Evolutionary conservation across 1,140 invertebrate species (phyloP).

Genomic region (Hypothenemus hampei): DNA sequence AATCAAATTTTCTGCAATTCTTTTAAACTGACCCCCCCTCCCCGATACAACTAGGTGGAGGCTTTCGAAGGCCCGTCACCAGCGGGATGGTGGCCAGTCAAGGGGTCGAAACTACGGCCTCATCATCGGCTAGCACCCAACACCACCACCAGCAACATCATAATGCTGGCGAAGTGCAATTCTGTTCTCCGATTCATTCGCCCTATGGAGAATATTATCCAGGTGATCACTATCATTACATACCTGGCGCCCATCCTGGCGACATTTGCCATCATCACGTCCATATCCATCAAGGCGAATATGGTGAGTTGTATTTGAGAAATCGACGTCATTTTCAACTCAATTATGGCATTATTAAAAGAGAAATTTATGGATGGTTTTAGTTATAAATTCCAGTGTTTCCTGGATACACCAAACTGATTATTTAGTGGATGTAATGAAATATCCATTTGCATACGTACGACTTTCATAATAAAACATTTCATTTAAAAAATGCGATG

Average conservation of each 20-base stretch:
- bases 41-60: conserved; percentile 18
- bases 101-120: conserved; percentile 35
- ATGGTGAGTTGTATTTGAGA: conserved; percentile 33
- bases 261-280: conserved; percentile 39
- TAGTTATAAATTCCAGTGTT: too few species aligned
- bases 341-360: too few species aligned
- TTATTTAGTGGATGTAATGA: too few species aligned
- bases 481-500: too few species aligned
- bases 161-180: conserved; percentile 35
- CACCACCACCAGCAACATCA: conserved; percentile 22
- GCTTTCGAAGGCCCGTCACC: conserved; percentile 12
- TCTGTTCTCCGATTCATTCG: conserved; percentile 30
- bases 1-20: too few species aligned
- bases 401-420: too few species aligned
- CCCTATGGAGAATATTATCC: conserved; percentile 43
- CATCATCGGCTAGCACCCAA: background rate
- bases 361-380: too few species aligned
- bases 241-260: conserved; percentile 29
- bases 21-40: background rate
- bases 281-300: conserved; percentile 42
- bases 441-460: too few species aligned
- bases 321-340: too few species aligned
- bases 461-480: too few species aligned
- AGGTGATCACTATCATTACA: conserved; percentile 36
- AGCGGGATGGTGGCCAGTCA: conserved; percentile 45